Base-by-base conservation (phyloP, 2,888 invertebrate species). In the Uloborus plumipes region DNA sequence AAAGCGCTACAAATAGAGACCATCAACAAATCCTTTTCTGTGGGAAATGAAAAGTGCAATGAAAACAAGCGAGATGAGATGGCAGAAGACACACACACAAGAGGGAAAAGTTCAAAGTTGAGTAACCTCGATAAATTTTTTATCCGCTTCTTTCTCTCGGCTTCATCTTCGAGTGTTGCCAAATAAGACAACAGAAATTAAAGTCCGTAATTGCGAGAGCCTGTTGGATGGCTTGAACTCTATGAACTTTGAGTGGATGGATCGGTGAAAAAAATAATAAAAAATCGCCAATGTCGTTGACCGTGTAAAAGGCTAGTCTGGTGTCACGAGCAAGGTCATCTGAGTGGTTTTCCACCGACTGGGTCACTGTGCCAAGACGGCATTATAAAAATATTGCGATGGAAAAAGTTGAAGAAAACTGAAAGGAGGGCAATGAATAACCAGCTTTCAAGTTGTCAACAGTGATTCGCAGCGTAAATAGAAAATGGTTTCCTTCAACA, bases 201-300 rank as follows among this genome's bases (percentile, higher is more conserved):
- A 51, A 22, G 49, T 53, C 18, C 39, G 50, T 22, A 58, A 58
- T 49, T 75, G 55, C 61, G 61, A 67, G 75, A 75, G 67, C 75
- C 58, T 61, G 26, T n/a, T 65, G 75, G 67, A 75, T 67, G 31
- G 31, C 18, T 18, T 16, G 55, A 51, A 20, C 14, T 9, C 39
- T 20, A 49, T 26, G 26, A 26, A 26, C 26, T 26, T 26, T 26
- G 26, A 26, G 26, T 26, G 26, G 26, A 26, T 26, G 26, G 4
- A 26, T 3, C 26, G 26, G 26, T 26, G 26, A 26, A 26, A 26
- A 4, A 26, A 26, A 26, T 59, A 20, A 74, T 59, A 20, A 65
- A 66, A 75, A 67, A 75, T 67, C 66, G 67, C 67, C 75, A 75
- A 61, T 67, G 75, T 75, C 75, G 75, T 67, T 75, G 75, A 75